Percentiles rank a stretch among this genome's conserved stretches.
These are phyloP conservation scores for Urocynchramus pylzowi DNA, from an alignment of 2,113 vertebrate species.

Conservation along the genomic window DNA sequence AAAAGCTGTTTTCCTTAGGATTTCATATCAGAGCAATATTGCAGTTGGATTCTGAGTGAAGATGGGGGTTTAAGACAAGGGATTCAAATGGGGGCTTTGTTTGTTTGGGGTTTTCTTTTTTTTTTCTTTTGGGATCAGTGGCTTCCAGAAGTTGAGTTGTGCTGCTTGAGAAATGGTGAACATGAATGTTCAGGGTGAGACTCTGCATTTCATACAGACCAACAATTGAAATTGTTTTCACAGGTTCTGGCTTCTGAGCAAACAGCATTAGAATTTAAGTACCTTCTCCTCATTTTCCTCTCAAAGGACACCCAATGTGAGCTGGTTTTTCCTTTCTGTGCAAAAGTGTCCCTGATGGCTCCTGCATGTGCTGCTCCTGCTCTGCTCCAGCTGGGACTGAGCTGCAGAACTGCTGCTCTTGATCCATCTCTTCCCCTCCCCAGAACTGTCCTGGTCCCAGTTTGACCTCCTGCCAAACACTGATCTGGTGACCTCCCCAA, in stretches of 20 bases:
- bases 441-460: not conserved
- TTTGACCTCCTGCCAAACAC: not conserved
- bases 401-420: not conserved
- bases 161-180: not conserved
- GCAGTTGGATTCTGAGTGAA: not conserved
- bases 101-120: not conserved
- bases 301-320: rapidly evolving
- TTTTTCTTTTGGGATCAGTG: not conserved
- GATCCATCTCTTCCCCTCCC: not conserved
- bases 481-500: not conserved
- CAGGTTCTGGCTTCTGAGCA: not conserved
- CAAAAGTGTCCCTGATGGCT: not conserved
- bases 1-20: not conserved
- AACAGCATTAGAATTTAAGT: not conserved
- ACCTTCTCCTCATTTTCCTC: not conserved
- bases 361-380: not conserved
- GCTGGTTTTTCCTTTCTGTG: not conserved
- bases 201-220: not conserved
- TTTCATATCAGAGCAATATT: not conserved
- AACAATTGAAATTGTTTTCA: not conserved
- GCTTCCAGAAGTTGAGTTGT: not conserved
- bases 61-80: not conserved
- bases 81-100: not conserved
- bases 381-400: not conserved
- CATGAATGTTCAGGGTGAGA: not conserved